Percentiles rank a stretch among this genome's conserved stretches.
Conservation (phyloP, 1,140 invertebrate species). For the Cyrtorhinus lividipennis region DNA sequence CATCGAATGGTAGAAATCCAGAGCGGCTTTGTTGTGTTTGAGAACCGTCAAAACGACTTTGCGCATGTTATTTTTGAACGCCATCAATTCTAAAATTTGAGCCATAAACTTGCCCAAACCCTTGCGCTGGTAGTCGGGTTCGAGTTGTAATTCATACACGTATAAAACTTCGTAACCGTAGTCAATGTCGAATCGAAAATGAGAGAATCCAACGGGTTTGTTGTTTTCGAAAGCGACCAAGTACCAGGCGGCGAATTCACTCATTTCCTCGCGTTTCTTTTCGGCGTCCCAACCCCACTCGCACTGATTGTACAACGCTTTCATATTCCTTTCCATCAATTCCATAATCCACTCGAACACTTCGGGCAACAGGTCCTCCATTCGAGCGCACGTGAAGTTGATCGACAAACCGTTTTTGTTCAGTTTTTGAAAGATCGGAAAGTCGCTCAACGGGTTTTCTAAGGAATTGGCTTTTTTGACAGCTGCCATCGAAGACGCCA, state of each 20-base stretch:
- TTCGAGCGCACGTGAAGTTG: background rate
- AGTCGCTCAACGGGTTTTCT: slow-evolving; percentile 12
- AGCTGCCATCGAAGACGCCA: background rate
- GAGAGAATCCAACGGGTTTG: slow-evolving; percentile 48
- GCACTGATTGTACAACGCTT: slow-evolving; percentile 44
- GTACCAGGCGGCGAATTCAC: slow-evolving; percentile 53
- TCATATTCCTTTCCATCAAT: slow-evolving; percentile 45
- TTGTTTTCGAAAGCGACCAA: slow-evolving; percentile 41
- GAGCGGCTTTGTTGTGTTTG: slow-evolving; percentile 51
- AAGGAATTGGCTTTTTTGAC: slow-evolving; percentile 18
- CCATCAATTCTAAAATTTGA: slow-evolving; percentile 59
- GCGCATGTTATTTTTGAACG: slow-evolving; percentile 49
- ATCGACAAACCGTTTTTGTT: slow-evolving; percentile 1
- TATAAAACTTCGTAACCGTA: slow-evolving; percentile 60
- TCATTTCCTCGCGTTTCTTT: slow-evolving; percentile 54
- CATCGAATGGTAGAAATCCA: slow-evolving; percentile 43
- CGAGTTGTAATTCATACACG: slow-evolving; percentile 74
- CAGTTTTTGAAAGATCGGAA: slow-evolving; percentile 12
- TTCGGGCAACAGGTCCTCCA: slow-evolving; percentile 7
- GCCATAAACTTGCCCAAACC: slow-evolving; percentile 70
- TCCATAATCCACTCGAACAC: slow-evolving; percentile 36
- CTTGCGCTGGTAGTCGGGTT: slow-evolving; percentile 43
- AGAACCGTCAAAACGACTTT: slow-evolving; percentile 72
- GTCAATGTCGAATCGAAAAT: slow-evolving; percentile 73
- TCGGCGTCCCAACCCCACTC: slow-evolving; percentile 58